Evolutionary conservation across 2,888 invertebrate genomes (phyloP), one percentile per base, ranked within the genome.

Genomic region (Euzophera pinguis): DNA sequence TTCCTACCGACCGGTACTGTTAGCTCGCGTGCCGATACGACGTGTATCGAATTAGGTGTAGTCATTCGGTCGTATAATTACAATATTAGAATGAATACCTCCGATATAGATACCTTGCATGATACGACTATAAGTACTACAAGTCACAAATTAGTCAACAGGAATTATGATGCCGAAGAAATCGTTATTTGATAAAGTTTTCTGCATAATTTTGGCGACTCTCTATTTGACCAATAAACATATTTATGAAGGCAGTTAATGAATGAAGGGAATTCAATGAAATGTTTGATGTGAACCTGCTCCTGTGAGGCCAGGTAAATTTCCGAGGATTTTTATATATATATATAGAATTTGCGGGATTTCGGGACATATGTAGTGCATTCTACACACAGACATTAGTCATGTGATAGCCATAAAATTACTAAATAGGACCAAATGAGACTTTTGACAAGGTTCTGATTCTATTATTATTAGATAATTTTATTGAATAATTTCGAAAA

Each of bases 31-130:
- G 88, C 80, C 67, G 63, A 54, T 55, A 54, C 72, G 73, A 85
- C 86, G 86, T 84, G 87, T 70, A 69, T 74, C 61, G 88, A 86
- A 87, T 89, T 74, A 74, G 73, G 75, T 73, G 70, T 79, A 67
- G 59, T 59, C 59, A 69, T 67, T 61, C 61, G 63, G 57, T 69
- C 71, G 77, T 77, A 82, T 81, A 75, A 74, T 73, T 71, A 69
- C 59, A 61, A 63, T 60, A 57, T 51, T 49, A 57, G 29, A 39
- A 37, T 38, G 38, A 61, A 59, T 54, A 57, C 59, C 59, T 61
- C 57, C 54, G 43, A 42, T 58, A 62, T 54, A 51, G 59, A 62
- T 65, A 69, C 65, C 65, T 39, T 60, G 72, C 74, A 74, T 78
- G 81, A 73, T 75, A 69, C 69, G 22, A 22, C 3, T 22, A 68